Percentiles rank a stretch among this genome's conserved stretches.
These are phyloP conservation scores for Dicaeum eximium DNA, from an alignment of 2,113 vertebrate species.

Conservation along the genomic window DNA sequence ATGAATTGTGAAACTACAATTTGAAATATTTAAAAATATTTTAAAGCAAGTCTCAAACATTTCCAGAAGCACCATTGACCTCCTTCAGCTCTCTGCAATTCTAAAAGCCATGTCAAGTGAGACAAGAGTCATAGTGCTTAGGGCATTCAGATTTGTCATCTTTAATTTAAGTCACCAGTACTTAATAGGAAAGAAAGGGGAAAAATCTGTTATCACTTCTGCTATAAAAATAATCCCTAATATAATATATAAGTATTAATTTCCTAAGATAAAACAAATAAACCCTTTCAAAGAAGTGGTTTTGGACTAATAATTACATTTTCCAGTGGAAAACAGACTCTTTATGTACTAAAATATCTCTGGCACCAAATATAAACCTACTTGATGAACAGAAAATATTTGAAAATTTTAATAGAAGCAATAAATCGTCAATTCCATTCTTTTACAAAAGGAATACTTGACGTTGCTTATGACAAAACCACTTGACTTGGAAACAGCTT, in stretches of 20 bases:
- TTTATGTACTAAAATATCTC: background rate
- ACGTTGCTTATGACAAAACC: background rate
- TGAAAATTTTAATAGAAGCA: background rate
- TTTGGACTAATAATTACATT: background rate
- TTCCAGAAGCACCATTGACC: background rate
- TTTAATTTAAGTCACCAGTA: background rate
- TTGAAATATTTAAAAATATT: background rate
- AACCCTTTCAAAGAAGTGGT: background rate
- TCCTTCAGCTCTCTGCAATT: background rate
- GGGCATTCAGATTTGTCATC: background rate
- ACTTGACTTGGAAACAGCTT: background rate
- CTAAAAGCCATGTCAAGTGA: background rate
- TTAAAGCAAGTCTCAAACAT: background rate
- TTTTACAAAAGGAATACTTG: conserved; percentile 21
- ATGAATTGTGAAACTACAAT: background rate
- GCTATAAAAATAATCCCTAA: background rate
- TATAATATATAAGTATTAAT: background rate
- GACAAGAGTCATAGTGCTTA: background rate
- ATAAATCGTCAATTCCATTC: conserved; percentile 1
- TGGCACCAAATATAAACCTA: background rate
- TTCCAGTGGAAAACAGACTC: background rate
- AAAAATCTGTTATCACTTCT: background rate
- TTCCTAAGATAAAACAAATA: background rate
- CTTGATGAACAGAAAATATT: background rate
- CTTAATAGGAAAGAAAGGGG: background rate